These are phyloP conservation scores for Phenganax subtilis DNA, from an alignment of 92 coral and sea anemone species.

Conservation along the genomic window DNA sequence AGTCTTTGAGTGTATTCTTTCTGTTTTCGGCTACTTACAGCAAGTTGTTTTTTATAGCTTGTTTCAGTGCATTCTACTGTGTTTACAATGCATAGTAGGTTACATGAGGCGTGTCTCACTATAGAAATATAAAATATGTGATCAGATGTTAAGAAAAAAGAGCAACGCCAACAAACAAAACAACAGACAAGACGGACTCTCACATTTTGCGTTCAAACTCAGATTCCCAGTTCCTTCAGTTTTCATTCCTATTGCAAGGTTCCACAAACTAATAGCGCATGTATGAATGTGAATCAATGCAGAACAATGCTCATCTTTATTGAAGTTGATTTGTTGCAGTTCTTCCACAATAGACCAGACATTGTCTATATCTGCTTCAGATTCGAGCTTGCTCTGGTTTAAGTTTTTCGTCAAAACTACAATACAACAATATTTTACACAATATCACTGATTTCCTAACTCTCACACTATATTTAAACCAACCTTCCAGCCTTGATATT, in stretches of 20 bases:
- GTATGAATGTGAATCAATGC: conserved; percentile 83
- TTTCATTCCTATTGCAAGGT: conserved; percentile 91
- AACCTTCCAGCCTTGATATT: conserved; percentile 37
- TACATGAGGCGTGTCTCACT: conserved; percentile 97
- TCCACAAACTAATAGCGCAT: conserved; percentile 88
- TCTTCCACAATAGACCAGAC: conserved; percentile 62
- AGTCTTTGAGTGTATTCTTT: not conserved
- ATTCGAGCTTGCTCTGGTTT: conserved; percentile 60
- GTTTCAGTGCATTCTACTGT: conserved; percentile 78
- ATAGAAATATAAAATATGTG: conserved; percentile 3
- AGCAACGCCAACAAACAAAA: not conserved
- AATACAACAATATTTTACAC: not conserved
- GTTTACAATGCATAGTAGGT: conserved; percentile 76
- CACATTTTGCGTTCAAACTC: conserved; percentile 73
- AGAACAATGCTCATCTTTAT: conserved; percentile 69
- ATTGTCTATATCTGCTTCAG: conserved; percentile 59
- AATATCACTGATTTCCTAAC: too few relatives aligned
- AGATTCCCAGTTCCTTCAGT: conserved; percentile 64
- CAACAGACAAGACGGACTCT: conserved; percentile 24
- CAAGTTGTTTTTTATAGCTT: conserved; percentile 78
- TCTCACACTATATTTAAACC: not conserved
- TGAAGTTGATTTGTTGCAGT: conserved; percentile 60
- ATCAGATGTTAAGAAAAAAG: not conserved
- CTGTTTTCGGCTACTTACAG: conserved; percentile 51
- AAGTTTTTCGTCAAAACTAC: conserved; percentile 79